Conservation (phyloP, 2,888 invertebrate genomes). For the Hesperia comma region DNA sequence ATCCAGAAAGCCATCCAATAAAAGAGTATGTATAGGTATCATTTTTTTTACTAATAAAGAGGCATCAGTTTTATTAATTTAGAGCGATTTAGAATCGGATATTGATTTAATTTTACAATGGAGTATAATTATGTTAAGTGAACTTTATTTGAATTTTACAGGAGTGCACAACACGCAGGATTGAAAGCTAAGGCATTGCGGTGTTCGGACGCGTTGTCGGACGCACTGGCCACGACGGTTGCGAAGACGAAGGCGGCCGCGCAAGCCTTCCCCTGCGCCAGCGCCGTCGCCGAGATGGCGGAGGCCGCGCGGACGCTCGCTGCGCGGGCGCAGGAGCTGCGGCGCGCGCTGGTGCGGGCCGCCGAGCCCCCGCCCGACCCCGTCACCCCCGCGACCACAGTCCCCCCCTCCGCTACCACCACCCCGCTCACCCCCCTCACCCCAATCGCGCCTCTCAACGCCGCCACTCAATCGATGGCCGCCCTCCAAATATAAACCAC, state of each 20-base stretch:
- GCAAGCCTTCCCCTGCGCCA: constrained; percentile 94
- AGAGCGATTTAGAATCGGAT: too few relatives aligned
- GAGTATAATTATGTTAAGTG: too few relatives aligned
- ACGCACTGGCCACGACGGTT: constrained; percentile 92
- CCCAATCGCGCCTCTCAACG: constrained; percentile 56
- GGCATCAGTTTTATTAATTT: too few relatives aligned
- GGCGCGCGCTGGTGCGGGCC: constrained; percentile 88
- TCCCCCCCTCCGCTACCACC: constrained; percentile 63
- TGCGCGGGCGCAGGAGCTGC: constrained; percentile 91
- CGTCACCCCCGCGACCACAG: constrained; percentile 61
- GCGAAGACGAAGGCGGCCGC: constrained; percentile 95
- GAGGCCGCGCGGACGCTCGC: constrained; percentile 94
- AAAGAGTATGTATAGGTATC: too few relatives aligned
- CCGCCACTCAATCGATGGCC: constrained; percentile 61
- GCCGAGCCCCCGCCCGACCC: constrained; percentile 76
- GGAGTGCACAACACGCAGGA: constrained; percentile 90
- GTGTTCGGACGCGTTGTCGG: constrained; percentile 91
- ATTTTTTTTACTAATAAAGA: too few relatives aligned
- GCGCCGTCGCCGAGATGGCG: constrained; percentile 96
- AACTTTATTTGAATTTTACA: constrained; percentile 50
- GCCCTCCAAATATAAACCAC: constrained; percentile 65
- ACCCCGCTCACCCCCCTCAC: constrained; percentile 71
- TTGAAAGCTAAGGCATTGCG: constrained; percentile 88
- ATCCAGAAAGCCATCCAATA: too few relatives aligned
- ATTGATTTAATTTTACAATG: too few relatives aligned